Base-by-base conservation (phyloP, 1,140 invertebrate species). In the Dufourea novaeangliae region DNA sequence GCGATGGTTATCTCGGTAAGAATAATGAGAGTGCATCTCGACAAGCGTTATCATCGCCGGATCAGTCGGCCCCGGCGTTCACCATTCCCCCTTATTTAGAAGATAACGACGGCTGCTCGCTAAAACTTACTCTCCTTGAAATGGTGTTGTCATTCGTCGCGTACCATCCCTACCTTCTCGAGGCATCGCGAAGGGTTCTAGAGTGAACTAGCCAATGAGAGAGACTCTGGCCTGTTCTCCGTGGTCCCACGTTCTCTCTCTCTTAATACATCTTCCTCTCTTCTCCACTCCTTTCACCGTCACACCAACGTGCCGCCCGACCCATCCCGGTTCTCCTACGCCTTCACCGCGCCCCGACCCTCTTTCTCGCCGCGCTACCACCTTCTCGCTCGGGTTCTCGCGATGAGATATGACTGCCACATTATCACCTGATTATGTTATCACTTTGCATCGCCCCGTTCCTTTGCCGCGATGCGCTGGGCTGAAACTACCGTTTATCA, bases 361-460 rank as follows among this genome's bases (percentile, higher is more conserved):
- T 25, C 22, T 20, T 29, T 17, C 37, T 44, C 34, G 17, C 6
- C 27, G 27, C 39, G 25, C 44, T 34, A 50, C 44, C 63, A 73
- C 68, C 75, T 74, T 66, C 68, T 72, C 56, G 68, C 72, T 78
- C 67, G 69, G 70, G 44, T 77, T 86, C 85, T 73, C 74, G 84
- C 84, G 76, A 85, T 90, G 88, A 91, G 86, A 90, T 90, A 91
- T 89, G 86, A 87, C 86, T 80, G 75, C 69, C 84, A 86, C 89
- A 90, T 91, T 90, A 91, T 91, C 89, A 91, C 88, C 89, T 90
- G 90, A 91, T 91, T 90, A 90, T 88, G 84, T 91, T 91, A 91
- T 91, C 90, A 90, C 88, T 90, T 91, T 88, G 86, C 89, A 91
- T 91, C 90, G 86, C 85, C n/a, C 88, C 87, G 87, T 86, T 90